Evolutionary conservation across 1,140 invertebrate species (phyloP).

Genomic region (Drosophila ercepeae): DNA sequence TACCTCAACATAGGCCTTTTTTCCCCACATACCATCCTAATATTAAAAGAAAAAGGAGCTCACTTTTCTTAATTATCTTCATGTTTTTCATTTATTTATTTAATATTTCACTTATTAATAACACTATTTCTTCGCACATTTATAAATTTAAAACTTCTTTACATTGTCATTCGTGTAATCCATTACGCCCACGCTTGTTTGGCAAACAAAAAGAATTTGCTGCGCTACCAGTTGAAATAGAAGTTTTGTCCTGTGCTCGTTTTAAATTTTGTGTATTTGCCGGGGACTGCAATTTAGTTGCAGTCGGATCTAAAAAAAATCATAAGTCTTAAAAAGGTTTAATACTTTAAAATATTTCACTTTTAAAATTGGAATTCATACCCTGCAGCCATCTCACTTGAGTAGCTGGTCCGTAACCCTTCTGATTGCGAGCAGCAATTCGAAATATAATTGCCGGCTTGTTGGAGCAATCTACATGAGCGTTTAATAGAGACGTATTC

Average conservation of each 20-base stretch:
- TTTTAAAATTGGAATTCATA: constrained; percentile 12
- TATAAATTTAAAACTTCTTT: constrained; percentile 1
- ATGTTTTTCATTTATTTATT: not conserved
- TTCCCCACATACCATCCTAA: no score
- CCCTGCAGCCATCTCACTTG: constrained; percentile 99
- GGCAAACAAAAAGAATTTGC: constrained; percentile 37
- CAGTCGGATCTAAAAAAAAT: constrained; percentile 50
- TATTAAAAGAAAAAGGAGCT: no score
- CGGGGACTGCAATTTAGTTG: constrained; percentile 51
- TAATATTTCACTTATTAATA: not conserved
- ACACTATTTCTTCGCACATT: not conserved
- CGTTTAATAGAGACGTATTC: constrained; percentile 92
- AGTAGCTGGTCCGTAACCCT: constrained; percentile 99
- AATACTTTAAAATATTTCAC: not conserved
- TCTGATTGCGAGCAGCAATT: constrained; percentile 99
- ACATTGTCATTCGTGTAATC: constrained; percentile 49
- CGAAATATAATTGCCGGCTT: constrained; percentile 99
- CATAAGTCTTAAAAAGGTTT: constrained; percentile 4
- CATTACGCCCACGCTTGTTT: constrained; percentile 60
- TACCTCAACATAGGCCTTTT: no score
- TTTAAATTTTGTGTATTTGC: constrained; percentile 43
- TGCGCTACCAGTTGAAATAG: constrained; percentile 11
- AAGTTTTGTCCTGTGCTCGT: constrained; percentile 52
- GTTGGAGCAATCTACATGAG: constrained; percentile 97
- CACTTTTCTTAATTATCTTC: no score